These are phyloP conservation scores for Heliconius hewitsoni DNA, from an alignment of 1,140 invertebrate species.

Conservation along the genomic window DNA sequence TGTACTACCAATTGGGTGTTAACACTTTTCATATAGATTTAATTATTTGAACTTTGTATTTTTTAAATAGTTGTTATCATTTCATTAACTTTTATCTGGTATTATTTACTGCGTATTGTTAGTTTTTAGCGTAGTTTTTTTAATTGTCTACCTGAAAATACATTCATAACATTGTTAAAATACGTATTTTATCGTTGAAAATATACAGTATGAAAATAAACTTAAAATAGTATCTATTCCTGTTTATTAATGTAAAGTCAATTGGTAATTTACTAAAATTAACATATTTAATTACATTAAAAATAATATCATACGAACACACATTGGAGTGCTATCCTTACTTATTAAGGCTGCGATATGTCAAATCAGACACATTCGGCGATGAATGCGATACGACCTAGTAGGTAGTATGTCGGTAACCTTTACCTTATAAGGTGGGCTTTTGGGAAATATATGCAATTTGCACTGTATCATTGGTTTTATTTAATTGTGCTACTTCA, in stretches of 20 bases:
- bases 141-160: too few species aligned
- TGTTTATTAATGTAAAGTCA: background rate
- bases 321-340: slow-evolving; percentile 10
- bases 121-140: too few species aligned
- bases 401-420: slow-evolving; percentile 4
- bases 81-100: too few species aligned
- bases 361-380: slow-evolving; percentile 21
- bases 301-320: background rate
- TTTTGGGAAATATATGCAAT: background rate
- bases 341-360: slow-evolving; percentile 14
- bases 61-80: too few species aligned
- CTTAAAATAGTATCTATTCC: background rate
- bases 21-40: too few species aligned
- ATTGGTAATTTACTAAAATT: background rate
- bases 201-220: background rate
- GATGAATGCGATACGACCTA: slow-evolving; percentile 19
- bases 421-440: slow-evolving; percentile 16
- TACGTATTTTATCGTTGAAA: too few species aligned
- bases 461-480: background rate
- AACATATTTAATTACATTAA: background rate
- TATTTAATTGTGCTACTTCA: background rate
- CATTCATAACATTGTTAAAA: too few species aligned
- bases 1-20: too few species aligned
- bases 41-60: too few species aligned
- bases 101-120: too few species aligned